These are phyloP conservation scores for Sphaeramia orbicularis DNA, from an alignment of 2,797 vertebrate species.

Conservation along the genomic window DNA sequence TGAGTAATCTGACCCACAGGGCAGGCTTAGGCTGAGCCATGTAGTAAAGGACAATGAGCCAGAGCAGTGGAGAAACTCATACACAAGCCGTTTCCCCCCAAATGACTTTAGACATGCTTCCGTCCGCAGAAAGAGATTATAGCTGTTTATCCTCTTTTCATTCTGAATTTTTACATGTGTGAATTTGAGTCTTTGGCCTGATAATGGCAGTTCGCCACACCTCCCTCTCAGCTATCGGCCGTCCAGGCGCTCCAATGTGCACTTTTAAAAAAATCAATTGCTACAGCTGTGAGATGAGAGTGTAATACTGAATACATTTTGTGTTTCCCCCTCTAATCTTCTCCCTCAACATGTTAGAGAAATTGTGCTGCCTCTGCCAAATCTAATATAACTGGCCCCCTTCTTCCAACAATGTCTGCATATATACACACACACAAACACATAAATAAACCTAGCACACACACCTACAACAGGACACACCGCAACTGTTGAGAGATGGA, in stretches of 20 bases:
- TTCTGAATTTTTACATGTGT: constrained; percentile 73
- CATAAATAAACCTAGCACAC: constrained; percentile 21
- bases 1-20: constrained; percentile 82
- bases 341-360: constrained; percentile 82
- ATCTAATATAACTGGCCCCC: constrained; percentile 77
- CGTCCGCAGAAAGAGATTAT: constrained; percentile 80
- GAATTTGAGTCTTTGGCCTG: constrained; percentile 71
- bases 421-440: constrained; percentile 35
- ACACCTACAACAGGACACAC: constrained; percentile 23
- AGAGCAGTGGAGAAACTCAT: constrained; percentile 74
- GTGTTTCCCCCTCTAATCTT: constrained; percentile 81
- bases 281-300: constrained; percentile 81
- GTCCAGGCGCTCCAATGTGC: constrained; percentile 63
- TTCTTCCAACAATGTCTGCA: constrained; percentile 32
- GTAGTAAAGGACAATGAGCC: constrained; percentile 81
- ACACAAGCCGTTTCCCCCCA: constrained; percentile 63
- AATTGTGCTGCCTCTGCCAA: constrained; percentile 83
- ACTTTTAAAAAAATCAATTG: constrained; percentile 81
- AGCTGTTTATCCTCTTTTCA: constrained; percentile 81
- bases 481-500: constrained; percentile 60
- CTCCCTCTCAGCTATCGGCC: constrained; percentile 69
- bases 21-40: constrained; percentile 77
- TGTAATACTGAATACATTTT: constrained; percentile 82
- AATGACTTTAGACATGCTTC: constrained; percentile 83
- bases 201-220: constrained; percentile 78